Percentiles rank a stretch among this genome's conserved stretches.
phyloP scores from a whole-genome alignment of 2,797 vertebrate genomes.

The Chlorospingus flavigularis region DNA sequence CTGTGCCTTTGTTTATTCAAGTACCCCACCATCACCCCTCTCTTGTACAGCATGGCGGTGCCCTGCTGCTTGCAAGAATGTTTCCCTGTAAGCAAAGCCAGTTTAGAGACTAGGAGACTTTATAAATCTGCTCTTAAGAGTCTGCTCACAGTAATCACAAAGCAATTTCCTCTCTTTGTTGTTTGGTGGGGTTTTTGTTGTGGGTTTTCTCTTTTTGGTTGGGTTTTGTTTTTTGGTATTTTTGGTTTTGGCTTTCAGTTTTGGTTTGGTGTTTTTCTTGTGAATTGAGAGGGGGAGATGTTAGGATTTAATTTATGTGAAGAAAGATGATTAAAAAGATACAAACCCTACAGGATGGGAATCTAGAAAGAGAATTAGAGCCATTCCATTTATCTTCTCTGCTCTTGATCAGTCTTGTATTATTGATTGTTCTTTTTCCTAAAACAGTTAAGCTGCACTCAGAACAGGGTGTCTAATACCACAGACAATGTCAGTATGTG shows the following conservation, averaged over 20 bases:
- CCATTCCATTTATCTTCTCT: background rate
- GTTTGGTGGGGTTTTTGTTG: background rate
- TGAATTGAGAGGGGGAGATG: background rate
- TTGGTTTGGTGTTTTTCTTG: background rate
- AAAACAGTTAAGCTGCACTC: background rate
- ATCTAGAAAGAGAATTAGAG: background rate
- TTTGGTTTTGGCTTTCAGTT: background rate
- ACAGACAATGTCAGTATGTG: background rate
- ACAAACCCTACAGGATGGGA: background rate
- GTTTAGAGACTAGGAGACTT: background rate
- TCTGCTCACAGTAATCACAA: background rate
- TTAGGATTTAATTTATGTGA: background rate
- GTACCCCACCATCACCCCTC: too few relatives aligned
- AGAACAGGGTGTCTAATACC: background rate
- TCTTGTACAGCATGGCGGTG: background rate
- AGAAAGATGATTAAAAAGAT: background rate
- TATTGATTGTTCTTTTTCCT: background rate
- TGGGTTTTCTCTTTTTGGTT: background rate
- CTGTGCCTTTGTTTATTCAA: background rate
- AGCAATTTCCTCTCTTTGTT: background rate
- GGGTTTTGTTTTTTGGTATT: background rate
- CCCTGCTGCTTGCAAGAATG: background rate
- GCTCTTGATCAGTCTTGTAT: background rate
- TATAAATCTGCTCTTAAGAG: background rate
- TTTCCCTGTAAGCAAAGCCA: background rate